Base-by-base conservation (phyloP, 2,888 invertebrate species). In the Drosophila affinis region DNA sequence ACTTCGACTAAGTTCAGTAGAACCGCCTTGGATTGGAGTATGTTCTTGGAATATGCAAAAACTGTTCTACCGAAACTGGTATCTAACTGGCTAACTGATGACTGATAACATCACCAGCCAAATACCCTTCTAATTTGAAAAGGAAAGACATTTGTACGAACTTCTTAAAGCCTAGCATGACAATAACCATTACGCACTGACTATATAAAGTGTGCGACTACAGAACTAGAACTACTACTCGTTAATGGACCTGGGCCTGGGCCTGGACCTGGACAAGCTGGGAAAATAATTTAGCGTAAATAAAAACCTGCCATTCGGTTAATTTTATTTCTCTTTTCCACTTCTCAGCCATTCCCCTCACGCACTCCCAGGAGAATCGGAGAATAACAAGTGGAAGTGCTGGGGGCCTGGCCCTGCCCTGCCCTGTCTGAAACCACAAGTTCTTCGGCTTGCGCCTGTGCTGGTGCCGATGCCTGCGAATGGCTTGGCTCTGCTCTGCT, bases 261-360 rank as follows among this genome's bases (percentile, higher is more conserved):
- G 24, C 12, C 29, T 29, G 29, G 9, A 24, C 18, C 27, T 29
- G 29, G 29, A 9, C 7, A 9, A 45, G 49, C 83, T 67, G 48
- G 63, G 59, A 68, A 64, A 52, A 79, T 81, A 79, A 82, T 82
- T 77, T 80, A 61, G 81, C 69, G 84, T 77, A 72, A 76, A 76
- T 77, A 79, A 76, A 78, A 86, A 82, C 81, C 77, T 47, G 87
- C 68, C 78, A 54, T 60, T 56, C 52, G 52, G 62, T 47, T 64
- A 45, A 54, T 72, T 59, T 71, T 70, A 62, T 70, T 55, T 21
- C 21, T 21, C 21, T 21, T 21, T 59, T 27, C 47, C 44, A 72
- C 72, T 34, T 62, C 57, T 47, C 17, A 18, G 44, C 48, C 21
- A 63, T 53, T 53, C 72, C 63, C 58, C 70, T 72, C 70, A 72